These are phyloP conservation scores for Uloborus diversus DNA, from an alignment of 1,140 invertebrate genomes.

Conservation along the genomic window DNA sequence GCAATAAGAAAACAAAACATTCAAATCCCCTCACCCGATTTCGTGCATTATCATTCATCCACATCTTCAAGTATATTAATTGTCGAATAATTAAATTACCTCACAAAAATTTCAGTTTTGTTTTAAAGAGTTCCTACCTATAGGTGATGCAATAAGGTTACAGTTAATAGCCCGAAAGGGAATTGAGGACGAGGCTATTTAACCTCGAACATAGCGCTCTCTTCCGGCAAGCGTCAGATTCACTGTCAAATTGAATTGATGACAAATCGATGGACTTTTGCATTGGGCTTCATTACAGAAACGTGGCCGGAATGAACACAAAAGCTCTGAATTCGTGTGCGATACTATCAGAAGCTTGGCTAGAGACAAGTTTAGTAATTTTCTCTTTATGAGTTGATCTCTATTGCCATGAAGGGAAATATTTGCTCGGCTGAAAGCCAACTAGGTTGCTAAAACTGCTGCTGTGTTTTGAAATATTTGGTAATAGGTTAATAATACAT, in stretches of 20 bases:
- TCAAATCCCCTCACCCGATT: background rate
- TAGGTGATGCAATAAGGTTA: conserved; percentile 13
- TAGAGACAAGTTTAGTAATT: no score
- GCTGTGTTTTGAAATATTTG: no score
- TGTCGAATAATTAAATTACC: conserved; percentile 25
- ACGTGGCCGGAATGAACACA: background rate
- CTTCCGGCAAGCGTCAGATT: conserved; percentile 44
- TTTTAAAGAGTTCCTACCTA: background rate
- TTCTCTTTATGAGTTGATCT: no score
- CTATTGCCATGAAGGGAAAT: no score
- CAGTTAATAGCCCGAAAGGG: conserved; percentile 33
- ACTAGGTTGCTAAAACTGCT: no score
- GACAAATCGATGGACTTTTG: conserved; percentile 36
- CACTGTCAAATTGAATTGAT: conserved; percentile 46
- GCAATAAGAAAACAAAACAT: no score
- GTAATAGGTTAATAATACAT: no score
- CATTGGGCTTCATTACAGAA: background rate
- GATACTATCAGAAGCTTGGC: background rate
- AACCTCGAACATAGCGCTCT: conserved; percentile 25
- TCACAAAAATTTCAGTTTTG: background rate
- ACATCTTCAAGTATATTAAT: conserved; percentile 4
- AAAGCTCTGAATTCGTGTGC: background rate
- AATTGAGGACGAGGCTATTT: conserved; percentile 52
- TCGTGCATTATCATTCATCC: background rate
- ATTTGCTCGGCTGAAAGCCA: no score